These are phyloP conservation scores for Chromobotia macracanthus DNA, from an alignment of 2,797 vertebrate genomes.

Conservation along the genomic window DNA sequence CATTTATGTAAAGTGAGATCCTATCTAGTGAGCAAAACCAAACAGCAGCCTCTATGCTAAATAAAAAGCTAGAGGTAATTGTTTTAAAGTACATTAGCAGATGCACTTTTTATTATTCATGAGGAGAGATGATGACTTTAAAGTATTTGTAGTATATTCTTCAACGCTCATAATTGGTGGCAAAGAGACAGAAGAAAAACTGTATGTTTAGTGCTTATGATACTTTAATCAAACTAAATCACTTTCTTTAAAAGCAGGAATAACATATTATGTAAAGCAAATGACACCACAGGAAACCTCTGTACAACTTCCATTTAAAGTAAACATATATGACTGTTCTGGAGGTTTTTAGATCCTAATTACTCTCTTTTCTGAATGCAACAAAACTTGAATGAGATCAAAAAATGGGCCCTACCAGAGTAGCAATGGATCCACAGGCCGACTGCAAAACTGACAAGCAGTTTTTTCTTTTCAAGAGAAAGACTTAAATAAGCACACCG, in stretches of 20 bases:
- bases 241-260: neutral
- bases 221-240: neutral
- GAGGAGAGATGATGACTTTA: constrained; percentile 36
- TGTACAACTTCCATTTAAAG: neutral
- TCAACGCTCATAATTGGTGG: constrained; percentile 27
- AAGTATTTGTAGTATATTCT: constrained; percentile 42
- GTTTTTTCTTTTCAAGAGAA: too few relatives aligned
- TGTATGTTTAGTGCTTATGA: constrained; percentile 8
- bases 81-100: constrained; percentile 41
- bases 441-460: too few relatives aligned
- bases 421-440: too few relatives aligned
- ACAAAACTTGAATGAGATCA: neutral
- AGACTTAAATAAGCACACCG: too few relatives aligned
- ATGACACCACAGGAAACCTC: neutral
- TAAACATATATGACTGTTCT: neutral
- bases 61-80: constrained; percentile 22
- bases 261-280: neutral
- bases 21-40: neutral
- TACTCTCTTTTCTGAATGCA: neutral
- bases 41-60: constrained; percentile 4
- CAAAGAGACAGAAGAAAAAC: constrained; percentile 19
- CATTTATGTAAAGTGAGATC: neutral
- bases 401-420: too few relatives aligned
- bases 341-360: neutral
- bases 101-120: constrained; percentile 50